Percentiles rank a stretch among this genome's conserved stretches.
Evolutionary conservation across 1,140 invertebrate genomes (phyloP).

Genomic region (Drosophila repletoides): DNA sequence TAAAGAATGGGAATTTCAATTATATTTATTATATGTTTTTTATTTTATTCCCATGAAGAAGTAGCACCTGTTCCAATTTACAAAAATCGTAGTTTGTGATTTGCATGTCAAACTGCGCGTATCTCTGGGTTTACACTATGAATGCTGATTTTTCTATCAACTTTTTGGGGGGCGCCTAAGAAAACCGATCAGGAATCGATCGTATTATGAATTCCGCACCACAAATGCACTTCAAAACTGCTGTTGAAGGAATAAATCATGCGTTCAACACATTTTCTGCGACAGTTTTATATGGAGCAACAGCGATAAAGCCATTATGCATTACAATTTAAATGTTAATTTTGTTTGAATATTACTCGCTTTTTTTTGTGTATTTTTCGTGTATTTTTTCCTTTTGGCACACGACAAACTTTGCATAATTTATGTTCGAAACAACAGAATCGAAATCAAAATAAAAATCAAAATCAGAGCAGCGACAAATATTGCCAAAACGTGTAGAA

Average conservation of each 20-base stretch:
- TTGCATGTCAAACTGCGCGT: neutral
- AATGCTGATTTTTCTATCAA: conserved; percentile 19
- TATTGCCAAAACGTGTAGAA: conserved; percentile 23
- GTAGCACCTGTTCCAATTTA: too few species aligned
- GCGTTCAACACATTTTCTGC: conserved; percentile 8
- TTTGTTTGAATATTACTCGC: conserved; percentile 34
- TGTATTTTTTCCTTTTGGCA: conserved; percentile 49
- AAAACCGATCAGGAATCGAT: too few species aligned
- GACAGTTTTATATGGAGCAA: conserved; percentile 60
- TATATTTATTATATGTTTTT: too few species aligned
- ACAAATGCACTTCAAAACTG: conserved; percentile 57
- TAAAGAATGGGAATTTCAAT: too few species aligned
- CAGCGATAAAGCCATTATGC: conserved; percentile 29
- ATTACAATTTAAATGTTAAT: conserved; percentile 71
- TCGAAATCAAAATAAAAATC: conserved; percentile 10
- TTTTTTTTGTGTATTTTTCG: neutral
- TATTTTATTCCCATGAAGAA: too few species aligned
- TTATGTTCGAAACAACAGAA: conserved; percentile 60
- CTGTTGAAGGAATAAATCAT: conserved; percentile 57
- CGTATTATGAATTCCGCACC: conserved; percentile 67
- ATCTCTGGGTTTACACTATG: neutral
- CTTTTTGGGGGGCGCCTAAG: too few species aligned
- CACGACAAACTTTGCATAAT: conserved; percentile 73
- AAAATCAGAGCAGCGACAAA: conserved; percentile 59
- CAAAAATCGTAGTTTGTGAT: neutral